Conservation (phyloP, 2,113 vertebrate species). For the Pelusios castaneus region DNA sequence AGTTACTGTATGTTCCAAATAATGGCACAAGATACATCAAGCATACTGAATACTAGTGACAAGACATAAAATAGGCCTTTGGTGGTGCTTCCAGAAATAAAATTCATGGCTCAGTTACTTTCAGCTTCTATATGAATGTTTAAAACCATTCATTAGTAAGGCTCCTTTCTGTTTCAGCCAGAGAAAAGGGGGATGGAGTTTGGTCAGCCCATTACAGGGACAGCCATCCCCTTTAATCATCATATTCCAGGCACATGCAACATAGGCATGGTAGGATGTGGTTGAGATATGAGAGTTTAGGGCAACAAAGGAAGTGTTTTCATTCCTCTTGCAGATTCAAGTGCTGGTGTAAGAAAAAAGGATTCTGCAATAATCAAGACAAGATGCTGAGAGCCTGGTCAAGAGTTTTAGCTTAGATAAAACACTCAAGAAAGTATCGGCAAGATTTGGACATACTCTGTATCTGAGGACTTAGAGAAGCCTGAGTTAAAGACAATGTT, state of each 20-base stretch:
- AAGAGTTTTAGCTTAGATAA: conserved; percentile 11
- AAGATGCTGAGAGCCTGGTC: conserved; percentile 13
- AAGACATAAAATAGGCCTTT: neutral
- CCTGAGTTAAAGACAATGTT: neutral
- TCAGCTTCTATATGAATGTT: neutral
- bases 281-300: too few relatives aligned
- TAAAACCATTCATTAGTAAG: neutral
- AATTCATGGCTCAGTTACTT: neutral
- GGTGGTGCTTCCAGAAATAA: neutral
- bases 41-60: neutral
- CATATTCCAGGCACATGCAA: too few relatives aligned
- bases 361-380: conserved; percentile 38
- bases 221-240: neutral
- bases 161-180: neutral
- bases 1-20: neutral
- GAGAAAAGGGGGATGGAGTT: neutral
- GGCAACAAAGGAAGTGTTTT: neutral
- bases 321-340: neutral
- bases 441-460: conserved; percentile 8
- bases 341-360: conserved; percentile 34
- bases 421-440: neutral
- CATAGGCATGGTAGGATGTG: too few relatives aligned
- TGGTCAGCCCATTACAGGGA: neutral
- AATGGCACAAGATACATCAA: neutral
- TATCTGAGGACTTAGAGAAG: conserved; percentile 5